Evolutionary conservation across 2,113 vertebrate genomes (phyloP), one percentile per base, ranked within the genome.

Genomic region (Lepisosteus osseus): DNA sequence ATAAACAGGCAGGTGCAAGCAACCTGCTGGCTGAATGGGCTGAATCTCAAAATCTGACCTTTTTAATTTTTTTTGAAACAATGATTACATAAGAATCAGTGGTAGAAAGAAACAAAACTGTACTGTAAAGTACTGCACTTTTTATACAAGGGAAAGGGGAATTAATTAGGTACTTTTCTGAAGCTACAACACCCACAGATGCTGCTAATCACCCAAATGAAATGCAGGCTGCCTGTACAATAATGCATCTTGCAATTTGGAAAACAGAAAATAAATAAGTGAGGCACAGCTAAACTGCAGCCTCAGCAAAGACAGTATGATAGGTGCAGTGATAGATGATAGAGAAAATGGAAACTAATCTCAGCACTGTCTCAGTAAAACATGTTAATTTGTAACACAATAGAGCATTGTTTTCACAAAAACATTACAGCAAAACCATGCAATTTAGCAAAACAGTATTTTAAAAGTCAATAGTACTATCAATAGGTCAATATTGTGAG

Each of bases 141-240:
- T 2, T n/a, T n/a, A 59, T 14, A 59, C 57, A 59, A 13, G 29
- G 29, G 29, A 29, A 29, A 29, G 29, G 29, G 29, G 29, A 29
- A 29, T 29, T 29, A 29, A 29, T 29, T 29, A 51, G 5, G 5
- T 2, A 51, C 5, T 5, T 51, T 51, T 61, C 79, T 54, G 65
- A 67, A 62, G 67, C 64, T 64, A 61, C 59, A 71, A 75, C 55
- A 78, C 67, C 74, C 77, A 61, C 68, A 77, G 73, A 76, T 73
- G 57, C 57, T 59, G 14, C 57, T 59, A 59, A 12, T 6, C n/a
- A 13, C 3, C 12, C 57, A 13, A 13, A 14, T 11, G 57, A 59
- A 59, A 7, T 4, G 57, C 5, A 59, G 57, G 57, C 4, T 59
- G 57, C 13, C 13, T 59, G 57, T 59, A 59, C 12, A n/a, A 59